Base-by-base conservation (phyloP, 2,797 vertebrate genomes). In the Meda fulgida region DNA sequence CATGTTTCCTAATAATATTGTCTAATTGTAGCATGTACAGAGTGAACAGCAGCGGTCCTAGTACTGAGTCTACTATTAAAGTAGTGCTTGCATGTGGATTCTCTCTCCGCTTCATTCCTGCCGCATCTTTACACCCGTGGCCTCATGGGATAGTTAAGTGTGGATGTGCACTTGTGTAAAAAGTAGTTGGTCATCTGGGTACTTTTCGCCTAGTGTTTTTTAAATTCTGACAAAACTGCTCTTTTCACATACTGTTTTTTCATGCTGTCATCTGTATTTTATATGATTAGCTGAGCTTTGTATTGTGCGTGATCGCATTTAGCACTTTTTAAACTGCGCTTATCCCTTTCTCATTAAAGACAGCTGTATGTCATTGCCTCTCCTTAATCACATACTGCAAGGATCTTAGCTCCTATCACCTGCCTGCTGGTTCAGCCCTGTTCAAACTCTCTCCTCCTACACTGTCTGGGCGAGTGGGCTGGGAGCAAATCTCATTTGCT, bases 401-500 rank as follows among this genome's bases (percentile, higher is more conserved):
- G 31, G 80, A 85, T 63, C 87, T 88, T 69, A 31, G 78, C 81
- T 83, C 63, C 86, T 69, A 18, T 88, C 84, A 86, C 88, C 86
- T 83, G 77, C 69, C 73, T 80, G 60, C 72, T 66, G 43, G 66
- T 88, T 43, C 58, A 55, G 85, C 36, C 80, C 53, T 63, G 48
- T 84, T 76, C 53, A 55, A 51, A 31, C 77, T 87, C 66, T 66
- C 81, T 76, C 83, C 80, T 63, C 89, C 88, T 78, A 81, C 83
- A 86, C 85, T 85, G 85, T 87, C 79, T 79, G 80, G 75, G 80
- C 18, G 80, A 76, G 81, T 84, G 83, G 83, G 86, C 65, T 29
- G 21, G 13, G 53, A 76, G 83, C 85, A 87, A 85, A 85, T 84
- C 89, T 88, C 87, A 85, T 87, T 89, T 87, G 87, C 87, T 89